Evolutionary conservation across 2,113 vertebrate species (phyloP).

Genomic region (Perccottus glenii): DNA sequence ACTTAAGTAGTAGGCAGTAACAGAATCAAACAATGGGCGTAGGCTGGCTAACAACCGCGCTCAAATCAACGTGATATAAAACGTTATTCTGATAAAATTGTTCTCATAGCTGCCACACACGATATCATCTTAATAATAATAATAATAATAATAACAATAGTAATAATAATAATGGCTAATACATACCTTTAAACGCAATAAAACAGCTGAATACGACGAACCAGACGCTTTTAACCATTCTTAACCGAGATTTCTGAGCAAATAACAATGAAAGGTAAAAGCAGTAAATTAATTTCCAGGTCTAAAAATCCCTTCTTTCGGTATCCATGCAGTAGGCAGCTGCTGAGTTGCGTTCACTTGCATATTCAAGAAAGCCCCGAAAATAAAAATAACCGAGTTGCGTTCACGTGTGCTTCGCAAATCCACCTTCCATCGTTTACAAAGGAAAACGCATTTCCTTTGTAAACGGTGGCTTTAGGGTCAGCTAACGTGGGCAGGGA

Average conservation of each 20-base stretch:
- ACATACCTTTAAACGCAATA: neutral
- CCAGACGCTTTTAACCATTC: neutral
- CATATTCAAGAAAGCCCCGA: neutral
- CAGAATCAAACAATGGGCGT: conserved; percentile 14
- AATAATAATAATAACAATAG: neutral
- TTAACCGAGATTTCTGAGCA: neutral
- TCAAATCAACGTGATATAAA: neutral
- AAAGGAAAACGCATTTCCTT: too few species aligned
- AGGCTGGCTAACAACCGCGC: neutral
- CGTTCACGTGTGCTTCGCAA: conserved; percentile 3
- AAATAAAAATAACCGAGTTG: neutral
- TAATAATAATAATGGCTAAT: neutral
- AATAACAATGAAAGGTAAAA: neutral
- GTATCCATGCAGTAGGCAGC: neutral
- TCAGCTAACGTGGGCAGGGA: too few species aligned
- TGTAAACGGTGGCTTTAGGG: too few species aligned
- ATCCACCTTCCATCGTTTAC: neutral
- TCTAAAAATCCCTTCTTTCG: neutral
- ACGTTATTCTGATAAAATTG: neutral
- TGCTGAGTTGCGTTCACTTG: neutral
- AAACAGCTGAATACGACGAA: neutral
- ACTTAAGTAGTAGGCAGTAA: neutral
- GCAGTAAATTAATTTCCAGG: neutral
- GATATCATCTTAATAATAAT: neutral
- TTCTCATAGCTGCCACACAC: neutral